Evolutionary conservation across 2,797 vertebrate genomes (phyloP).

Genomic region (Pangasius macronema): DNA sequence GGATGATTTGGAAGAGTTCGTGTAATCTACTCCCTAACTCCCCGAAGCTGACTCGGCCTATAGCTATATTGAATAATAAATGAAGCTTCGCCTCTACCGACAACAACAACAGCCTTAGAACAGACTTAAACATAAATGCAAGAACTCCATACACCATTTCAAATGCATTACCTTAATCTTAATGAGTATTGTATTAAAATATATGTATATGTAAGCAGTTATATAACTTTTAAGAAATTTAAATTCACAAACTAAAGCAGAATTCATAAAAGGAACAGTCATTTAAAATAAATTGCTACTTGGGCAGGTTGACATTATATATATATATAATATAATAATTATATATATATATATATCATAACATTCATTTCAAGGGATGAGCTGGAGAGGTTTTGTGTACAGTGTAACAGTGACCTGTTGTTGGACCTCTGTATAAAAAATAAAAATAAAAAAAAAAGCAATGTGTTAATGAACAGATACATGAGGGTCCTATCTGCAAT

Average conservation of each 20-base stretch:
- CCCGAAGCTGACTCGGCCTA: not conserved
- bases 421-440: not conserved
- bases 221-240: not conserved
- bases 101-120: not conserved
- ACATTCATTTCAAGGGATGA: not conserved
- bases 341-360: not conserved
- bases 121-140: not conserved
- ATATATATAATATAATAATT: no score
- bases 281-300: not conserved
- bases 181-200: not conserved
- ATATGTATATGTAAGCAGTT: not conserved
- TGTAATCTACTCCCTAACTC: conserved; percentile 14
- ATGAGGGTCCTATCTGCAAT: conserved; percentile 71
- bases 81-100: conserved; percentile 1
- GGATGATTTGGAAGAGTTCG: not conserved
- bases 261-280: not conserved
- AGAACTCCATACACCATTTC: not conserved
- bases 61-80: conserved; percentile 32
- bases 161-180: not conserved
- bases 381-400: not conserved
- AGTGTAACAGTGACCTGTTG: not conserved
- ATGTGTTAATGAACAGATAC: conserved; percentile 60
- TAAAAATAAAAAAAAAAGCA: not conserved
- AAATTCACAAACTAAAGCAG: not conserved
- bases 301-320: not conserved